Evolutionary conservation across 2,113 vertebrate genomes (phyloP), one percentile per base, ranked within the genome.

Genomic region (Laterallus jamaicensis): DNA sequence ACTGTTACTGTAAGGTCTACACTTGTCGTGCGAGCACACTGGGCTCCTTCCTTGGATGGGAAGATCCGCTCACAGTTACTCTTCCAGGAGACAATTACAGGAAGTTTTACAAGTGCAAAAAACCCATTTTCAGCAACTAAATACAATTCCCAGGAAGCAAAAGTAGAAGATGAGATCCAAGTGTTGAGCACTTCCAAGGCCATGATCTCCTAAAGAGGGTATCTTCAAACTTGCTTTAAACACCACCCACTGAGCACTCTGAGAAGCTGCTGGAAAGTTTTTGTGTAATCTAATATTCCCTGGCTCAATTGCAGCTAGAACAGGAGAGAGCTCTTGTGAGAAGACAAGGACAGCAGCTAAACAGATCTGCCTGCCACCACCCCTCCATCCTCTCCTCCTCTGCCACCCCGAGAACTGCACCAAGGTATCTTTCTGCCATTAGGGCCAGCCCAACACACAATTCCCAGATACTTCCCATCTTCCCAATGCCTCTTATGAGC

Each of bases 381-480:
- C 32, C 62, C 58, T 10, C 52, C 42, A 0, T 24, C 6, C 14
- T 71, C n/a, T 31, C 7, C 29, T 32, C 26, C 42, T 66, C 31
- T 64, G 52, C 42, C 60, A 56, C 28, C 7, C 70, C 31, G 14
- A 85, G 17, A 66, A 67, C 11, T 60, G 35, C 22, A 49, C 26
- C 17, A 2, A 0, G 2, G 42, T 21, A 17, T 0, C 0, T 28
- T 50, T 29, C 76, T 58, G 50, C 67, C 40, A 19, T 1, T 15
- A 29, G n/a, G 10, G 26, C 55, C 54, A 26, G 16, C 11, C 26
- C 25, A 32, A 29, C 37, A 70, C 50, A 11, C 1, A 25, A 28
- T 54, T 54, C 32, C 3, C 8, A 79, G 44, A 35, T 3, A 49
- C 10, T 47, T 26, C 54, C 40, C 39, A 64, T 6, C 64, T 44